Evolutionary conservation across 2,113 vertebrate species (phyloP).

Genomic region (Atractosteus spatula): DNA sequence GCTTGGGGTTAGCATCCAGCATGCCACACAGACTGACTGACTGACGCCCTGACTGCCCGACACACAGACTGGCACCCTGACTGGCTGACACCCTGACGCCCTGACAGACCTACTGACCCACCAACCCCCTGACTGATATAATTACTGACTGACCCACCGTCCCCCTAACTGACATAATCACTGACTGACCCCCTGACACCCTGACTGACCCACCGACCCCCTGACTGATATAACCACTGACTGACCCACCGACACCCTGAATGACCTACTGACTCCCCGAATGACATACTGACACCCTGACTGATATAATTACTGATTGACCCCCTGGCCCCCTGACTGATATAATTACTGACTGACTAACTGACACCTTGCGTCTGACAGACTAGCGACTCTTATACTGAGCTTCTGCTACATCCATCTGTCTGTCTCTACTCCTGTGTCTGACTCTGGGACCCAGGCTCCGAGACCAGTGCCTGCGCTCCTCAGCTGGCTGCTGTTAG

Average conservation of each 20-base stretch:
- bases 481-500: slow-evolving; percentile 82
- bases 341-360: neutral
- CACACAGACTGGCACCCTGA: no score
- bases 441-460: slow-evolving; percentile 15
- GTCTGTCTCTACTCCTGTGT: slow-evolving; percentile 26
- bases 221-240: neutral
- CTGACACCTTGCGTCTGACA: neutral
- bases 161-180: neutral
- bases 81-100: neutral
- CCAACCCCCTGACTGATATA: neutral
- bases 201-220: neutral
- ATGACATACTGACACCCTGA: neutral
- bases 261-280: neutral
- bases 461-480: slow-evolving; percentile 40
- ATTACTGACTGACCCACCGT: neutral
- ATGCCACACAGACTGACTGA: slow-evolving; percentile 62
- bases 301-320: neutral
- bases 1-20: slow-evolving; percentile 95
- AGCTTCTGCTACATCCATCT: slow-evolving; percentile 13
- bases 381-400: slow-evolving; percentile 23
- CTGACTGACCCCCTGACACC: neutral
- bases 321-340: neutral
- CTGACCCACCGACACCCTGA: neutral
- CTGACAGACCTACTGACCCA: neutral
- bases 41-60: neutral